phyloP scores from a whole-genome alignment of 2,888 invertebrate genomes.

The Alcis repandata region DNA sequence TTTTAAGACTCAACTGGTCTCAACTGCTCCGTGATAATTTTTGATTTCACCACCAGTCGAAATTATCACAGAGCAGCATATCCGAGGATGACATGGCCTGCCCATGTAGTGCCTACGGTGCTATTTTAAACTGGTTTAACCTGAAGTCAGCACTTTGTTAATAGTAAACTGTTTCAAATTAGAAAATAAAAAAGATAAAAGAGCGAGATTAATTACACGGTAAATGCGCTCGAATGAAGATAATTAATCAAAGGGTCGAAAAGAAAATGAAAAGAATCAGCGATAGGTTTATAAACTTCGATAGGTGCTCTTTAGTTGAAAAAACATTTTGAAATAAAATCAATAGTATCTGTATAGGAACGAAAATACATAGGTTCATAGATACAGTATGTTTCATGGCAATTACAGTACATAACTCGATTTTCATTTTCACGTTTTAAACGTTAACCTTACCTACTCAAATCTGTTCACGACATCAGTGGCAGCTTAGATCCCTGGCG shows the following conservation, averaged over 20 bases:
- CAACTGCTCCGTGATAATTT: too few species aligned
- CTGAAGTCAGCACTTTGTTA: too few species aligned
- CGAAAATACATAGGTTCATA: background rate
- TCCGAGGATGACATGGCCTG: too few species aligned
- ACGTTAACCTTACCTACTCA: slow-evolving; percentile 19
- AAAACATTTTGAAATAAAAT: background rate
- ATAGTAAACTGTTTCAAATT: too few species aligned
- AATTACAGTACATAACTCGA: background rate
- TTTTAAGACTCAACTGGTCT: too few species aligned
- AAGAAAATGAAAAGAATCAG: background rate
- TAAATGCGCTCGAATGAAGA: background rate
- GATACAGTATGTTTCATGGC: too few species aligned
- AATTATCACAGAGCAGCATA: too few species aligned
- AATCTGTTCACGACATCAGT: slow-evolving; percentile 23
- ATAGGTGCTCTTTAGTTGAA: background rate
- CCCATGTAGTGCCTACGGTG: too few species aligned
- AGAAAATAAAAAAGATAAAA: background rate
- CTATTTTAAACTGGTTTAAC: too few species aligned
- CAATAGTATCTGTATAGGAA: background rate
- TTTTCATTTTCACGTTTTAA: slow-evolving; percentile 6
- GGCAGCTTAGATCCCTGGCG: slow-evolving; percentile 1
- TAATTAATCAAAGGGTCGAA: slow-evolving; percentile 3
- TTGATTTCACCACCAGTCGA: too few species aligned
- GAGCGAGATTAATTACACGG: background rate
- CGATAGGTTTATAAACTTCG: background rate